Conservation (phyloP, 2,888 invertebrate species). For the Ectemnius lituratus region DNA sequence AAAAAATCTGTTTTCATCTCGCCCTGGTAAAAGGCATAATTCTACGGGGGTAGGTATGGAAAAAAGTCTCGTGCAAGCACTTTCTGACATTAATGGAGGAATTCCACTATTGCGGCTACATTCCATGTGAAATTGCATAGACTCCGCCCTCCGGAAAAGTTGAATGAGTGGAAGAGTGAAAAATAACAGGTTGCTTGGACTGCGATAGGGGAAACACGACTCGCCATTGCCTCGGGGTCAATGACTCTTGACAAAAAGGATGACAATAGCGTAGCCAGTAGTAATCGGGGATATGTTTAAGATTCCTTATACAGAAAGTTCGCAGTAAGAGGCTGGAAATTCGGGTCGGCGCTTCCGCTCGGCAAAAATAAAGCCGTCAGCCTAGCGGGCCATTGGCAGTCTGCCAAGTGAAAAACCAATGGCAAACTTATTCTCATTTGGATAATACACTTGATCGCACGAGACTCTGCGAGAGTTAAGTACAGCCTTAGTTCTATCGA, state of each 20-base stretch:
- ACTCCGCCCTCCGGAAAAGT: constrained; percentile 1
- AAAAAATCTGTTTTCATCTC: no score
- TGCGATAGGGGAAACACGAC: constrained; percentile 21
- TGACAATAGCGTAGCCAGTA: constrained; percentile 8
- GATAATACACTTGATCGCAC: background rate
- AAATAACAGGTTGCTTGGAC: background rate
- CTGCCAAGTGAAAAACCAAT: constrained; percentile 29
- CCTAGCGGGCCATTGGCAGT: constrained; percentile 15
- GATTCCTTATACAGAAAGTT: constrained; percentile 8
- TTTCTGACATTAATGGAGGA: no score
- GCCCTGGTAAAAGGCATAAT: no score
- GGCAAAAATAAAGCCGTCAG: constrained; percentile 30
- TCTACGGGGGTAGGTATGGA: no score
- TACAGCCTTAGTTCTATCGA: no score
- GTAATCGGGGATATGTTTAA: constrained; percentile 25
- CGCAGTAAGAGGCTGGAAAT: constrained; percentile 18
- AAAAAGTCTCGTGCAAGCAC: no score
- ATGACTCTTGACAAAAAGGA: constrained; percentile 37
- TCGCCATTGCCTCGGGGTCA: constrained; percentile 24
- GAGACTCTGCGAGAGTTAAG: background rate
- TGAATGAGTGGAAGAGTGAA: constrained; percentile 3
- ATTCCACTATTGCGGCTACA: background rate
- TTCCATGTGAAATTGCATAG: constrained; percentile 7
- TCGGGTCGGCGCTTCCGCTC: constrained; percentile 26
- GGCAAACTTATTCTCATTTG: constrained; percentile 3